Base-by-base conservation (phyloP, 2,797 vertebrate species). In the Hydrophis major region DNA sequence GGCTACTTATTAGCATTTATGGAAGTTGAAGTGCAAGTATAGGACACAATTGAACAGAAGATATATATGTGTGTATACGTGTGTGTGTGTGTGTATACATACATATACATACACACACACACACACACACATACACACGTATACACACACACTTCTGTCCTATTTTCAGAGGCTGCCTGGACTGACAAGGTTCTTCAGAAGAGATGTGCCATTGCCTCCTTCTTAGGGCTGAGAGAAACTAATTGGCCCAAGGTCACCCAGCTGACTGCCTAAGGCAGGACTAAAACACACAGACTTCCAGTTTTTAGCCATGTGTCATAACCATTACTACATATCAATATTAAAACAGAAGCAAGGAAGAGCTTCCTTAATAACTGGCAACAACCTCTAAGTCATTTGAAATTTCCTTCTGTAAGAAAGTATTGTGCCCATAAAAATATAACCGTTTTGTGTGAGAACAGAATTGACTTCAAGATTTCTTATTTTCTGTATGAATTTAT, bases 401-500 rank as follows among this genome's bases (percentile, higher is more conserved):
- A 18, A 86, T 27, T 37, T 50, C 25, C 69, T 25, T 88, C 27
- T 59, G 13, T 27, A 42, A 60, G 55, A 22, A 93, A 87, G 37
- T 27, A 47, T 32, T 50, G 37, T 20, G 37, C 63, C n/a, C 11
- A 28, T 32, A 53, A 59, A 42, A 69, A 14, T 57, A 60, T 42
- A 61, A 88, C 2, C 32, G 42, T 50, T 25, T 20, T 59, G 37
- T 60, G 28, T n/a, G 18, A 59, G 37, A 60, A 50, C 16, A 74
- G 18, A 90, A 47, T 3, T 93, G n/a, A 42, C 56, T 83, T 91
- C 50, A 93, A 78, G 0, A 25, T 56, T 87, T 66, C 74, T 89
- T 78, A 60, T 27, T 86, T 90, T 42, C 22, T 22, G 25, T 59
- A 53, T 91, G 60, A n/a, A 92, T 86, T 89, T 83, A 74, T 55